A percentile compares a stretch with the other conserved stretches of the same genome.
phyloP scores from a whole-genome alignment of 64 coral and sea anemone genomes.

The Montipora cactus region DNA sequence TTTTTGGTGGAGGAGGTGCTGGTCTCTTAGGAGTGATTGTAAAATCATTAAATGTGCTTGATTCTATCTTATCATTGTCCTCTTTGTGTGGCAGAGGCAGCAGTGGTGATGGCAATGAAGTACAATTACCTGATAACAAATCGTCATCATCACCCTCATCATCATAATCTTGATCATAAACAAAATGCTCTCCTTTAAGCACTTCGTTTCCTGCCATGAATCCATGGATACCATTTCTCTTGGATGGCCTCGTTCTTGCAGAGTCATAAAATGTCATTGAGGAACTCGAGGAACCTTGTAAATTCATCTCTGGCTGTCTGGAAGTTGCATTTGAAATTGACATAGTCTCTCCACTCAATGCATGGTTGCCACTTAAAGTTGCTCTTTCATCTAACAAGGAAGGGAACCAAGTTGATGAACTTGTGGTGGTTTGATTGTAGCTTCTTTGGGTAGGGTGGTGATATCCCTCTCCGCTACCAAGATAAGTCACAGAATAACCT shows the following conservation, averaged over 20 bases:
- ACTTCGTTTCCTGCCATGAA: not conserved
- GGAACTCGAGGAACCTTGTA: not conserved
- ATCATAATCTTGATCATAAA: not conserved
- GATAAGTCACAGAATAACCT: constrained; percentile 30
- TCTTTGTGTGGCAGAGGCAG: constrained; percentile 39
- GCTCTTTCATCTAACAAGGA: not conserved
- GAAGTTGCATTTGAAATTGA: not conserved
- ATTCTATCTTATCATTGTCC: constrained; percentile 23
- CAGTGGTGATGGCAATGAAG: constrained; percentile 49
- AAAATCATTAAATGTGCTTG: constrained; percentile 29
- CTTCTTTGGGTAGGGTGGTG: not conserved
- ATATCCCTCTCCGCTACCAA: not conserved
- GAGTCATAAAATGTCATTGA: not conserved
- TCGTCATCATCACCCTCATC: constrained; percentile 30
- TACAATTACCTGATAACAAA: constrained; percentile 25
- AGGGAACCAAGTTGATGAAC: not conserved
- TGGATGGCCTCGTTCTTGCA: not conserved
- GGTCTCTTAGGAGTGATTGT: constrained; percentile 31
- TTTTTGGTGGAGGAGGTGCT: constrained; percentile 37
- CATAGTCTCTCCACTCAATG: not conserved
- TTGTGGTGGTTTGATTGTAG: not conserved
- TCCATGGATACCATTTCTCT: not conserved
- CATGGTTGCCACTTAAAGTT: not conserved
- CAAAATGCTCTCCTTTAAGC: not conserved
- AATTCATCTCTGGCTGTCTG: not conserved